These are phyloP conservation scores for Fregata magnificens DNA, from an alignment of 2,113 vertebrate genomes.

Conservation along the genomic window DNA sequence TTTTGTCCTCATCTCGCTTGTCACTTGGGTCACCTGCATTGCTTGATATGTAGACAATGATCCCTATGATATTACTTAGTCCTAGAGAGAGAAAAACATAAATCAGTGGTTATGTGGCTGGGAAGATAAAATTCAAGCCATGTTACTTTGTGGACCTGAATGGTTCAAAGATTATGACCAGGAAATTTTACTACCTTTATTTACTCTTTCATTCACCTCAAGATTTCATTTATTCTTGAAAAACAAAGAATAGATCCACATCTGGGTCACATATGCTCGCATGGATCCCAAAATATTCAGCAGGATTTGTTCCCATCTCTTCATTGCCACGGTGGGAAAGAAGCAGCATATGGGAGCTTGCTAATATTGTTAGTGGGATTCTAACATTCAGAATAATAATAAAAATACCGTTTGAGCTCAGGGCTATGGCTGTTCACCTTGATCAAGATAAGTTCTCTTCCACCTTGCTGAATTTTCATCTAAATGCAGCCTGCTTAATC, in stretches of 20 bases:
- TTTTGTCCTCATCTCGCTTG: conserved; percentile 94
- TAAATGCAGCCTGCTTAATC: conserved; percentile 29
- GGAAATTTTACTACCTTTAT: not conserved
- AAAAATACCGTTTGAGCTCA: conserved; percentile 34
- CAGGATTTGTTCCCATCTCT: not conserved
- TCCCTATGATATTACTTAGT: conserved; percentile 98
- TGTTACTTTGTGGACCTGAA: not conserved
- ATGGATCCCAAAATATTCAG: not conserved
- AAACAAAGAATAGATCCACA: not conserved
- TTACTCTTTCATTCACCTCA: not conserved
- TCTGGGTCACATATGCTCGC: not conserved
- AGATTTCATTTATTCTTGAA: not conserved
- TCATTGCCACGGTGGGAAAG: not conserved
- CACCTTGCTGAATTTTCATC: conserved; percentile 45
- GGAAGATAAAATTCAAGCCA: not conserved
- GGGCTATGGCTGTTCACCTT: conserved; percentile 52
- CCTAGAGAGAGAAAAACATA: conserved; percentile 72
- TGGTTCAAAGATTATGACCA: not conserved
- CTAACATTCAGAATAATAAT: not conserved
- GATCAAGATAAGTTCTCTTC: conserved; percentile 35
- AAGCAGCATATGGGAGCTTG: not conserved
- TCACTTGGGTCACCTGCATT: conserved; percentile 95
- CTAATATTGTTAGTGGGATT: not conserved
- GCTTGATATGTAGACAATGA: conserved; percentile 99
- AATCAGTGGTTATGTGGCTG: not conserved